Base-by-base conservation (phyloP, 2,113 vertebrate genomes). In the Sceloporus tristichus region DNA sequence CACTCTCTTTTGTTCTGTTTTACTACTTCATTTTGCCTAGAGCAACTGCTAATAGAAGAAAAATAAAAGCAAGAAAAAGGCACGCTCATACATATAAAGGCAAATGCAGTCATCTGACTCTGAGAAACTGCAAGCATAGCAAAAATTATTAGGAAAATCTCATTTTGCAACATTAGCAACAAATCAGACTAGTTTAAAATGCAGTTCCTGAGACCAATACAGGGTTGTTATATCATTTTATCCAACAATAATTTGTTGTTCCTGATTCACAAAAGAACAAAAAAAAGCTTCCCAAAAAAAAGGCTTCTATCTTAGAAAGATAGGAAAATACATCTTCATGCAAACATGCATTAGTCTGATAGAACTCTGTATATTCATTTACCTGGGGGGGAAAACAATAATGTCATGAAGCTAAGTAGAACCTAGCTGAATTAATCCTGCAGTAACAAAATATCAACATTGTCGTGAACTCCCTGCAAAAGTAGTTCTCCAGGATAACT, bases 401-500 rank as follows among this genome's bases (percentile, higher is more conserved):
- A 88, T 77, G 83, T 86, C 87, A 13, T 86, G 84, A 73, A 90
- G 76, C 81, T 85, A 88, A 0, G 48, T 18, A 87, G 56, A 54
- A 18, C n/a, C 13, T 77, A 53, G 59, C 62, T 82, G 91, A 91
- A 86, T 95, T 95, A 98, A 75, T 98, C 97, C 90, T 98, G 90
- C 56, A 99, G 96, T 88, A 99, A 95, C 87, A 98, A 25, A 75
- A 99, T 97, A 9, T 99, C 98, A 0, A 98, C 98, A 0, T 99
- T 88, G 91, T 99, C 99, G 29, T 99, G 98, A 93, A 99, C 98
- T 3, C 99, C 98, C 95, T 99, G 99, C 80, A 99, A 92, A 65
- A 99, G 98, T 18, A 99, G 91, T 88, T 99, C 98, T 62, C 97
- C 97, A 23, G 97, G 53, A 59, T 98, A 99, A 0, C 85, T 93